Conservation (phyloP, 2,797 vertebrate species). For the Hemitrygon akajei region DNA sequence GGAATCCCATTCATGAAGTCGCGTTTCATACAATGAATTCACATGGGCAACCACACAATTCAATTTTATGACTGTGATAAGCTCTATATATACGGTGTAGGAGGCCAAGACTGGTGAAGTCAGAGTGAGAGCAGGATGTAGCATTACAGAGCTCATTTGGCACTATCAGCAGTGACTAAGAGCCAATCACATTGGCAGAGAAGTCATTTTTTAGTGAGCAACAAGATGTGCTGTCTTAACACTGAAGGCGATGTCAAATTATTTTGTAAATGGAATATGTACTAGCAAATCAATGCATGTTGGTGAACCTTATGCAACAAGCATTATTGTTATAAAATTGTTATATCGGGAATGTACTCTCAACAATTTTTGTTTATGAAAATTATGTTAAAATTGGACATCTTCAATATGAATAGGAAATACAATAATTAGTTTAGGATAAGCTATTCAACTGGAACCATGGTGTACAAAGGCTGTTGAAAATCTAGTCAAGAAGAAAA, state of each 20-base stretch:
- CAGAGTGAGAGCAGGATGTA: background rate
- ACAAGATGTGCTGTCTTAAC: background rate
- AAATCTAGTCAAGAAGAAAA: too few relatives aligned
- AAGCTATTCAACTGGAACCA: background rate
- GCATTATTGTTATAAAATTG: too few relatives aligned
- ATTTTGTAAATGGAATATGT: background rate
- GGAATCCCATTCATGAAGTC: background rate
- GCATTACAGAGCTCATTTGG: background rate
- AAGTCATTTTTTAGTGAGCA: background rate
- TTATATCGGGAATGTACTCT: background rate
- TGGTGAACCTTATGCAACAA: background rate
- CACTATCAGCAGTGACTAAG: too few relatives aligned
- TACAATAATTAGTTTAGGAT: background rate
- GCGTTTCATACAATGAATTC: background rate
- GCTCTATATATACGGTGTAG: background rate
- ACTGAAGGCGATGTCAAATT: background rate
- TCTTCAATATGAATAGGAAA: background rate
- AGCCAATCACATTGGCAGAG: too few relatives aligned
- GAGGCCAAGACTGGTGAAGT: background rate
- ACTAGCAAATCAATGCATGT: background rate
- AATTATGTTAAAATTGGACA: background rate
- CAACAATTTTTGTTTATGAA: background rate
- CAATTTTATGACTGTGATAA: background rate
- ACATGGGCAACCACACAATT: background rate
- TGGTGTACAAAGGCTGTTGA: too few relatives aligned